These are phyloP conservation scores for Hippocampus mohnikei DNA, from an alignment of 2,113 vertebrate species.

Conservation along the genomic window DNA sequence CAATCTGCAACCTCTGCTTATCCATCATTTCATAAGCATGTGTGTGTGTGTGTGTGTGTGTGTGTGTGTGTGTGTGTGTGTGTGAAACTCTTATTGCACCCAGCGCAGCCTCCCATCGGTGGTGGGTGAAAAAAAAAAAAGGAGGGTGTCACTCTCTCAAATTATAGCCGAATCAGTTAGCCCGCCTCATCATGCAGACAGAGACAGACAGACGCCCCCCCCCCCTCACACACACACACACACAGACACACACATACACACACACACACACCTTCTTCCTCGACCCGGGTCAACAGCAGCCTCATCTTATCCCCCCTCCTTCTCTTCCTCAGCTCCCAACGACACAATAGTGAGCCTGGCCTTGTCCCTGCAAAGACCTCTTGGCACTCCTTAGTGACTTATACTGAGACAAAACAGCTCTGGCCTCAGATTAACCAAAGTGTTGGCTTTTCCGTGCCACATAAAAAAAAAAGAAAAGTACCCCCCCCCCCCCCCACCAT, in stretches of 20 bases:
- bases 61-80: conserved; percentile 23
- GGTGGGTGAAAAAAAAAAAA: conserved; percentile 34
- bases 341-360: conserved; percentile 41
- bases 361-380: conserved; percentile 72
- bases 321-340: conserved; percentile 5
- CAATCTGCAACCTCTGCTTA: conserved; percentile 64
- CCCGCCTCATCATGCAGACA: conserved; percentile 34
- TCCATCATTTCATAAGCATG: conserved; percentile 59
- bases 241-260: too few relatives aligned
- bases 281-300: conserved; percentile 43
- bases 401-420: conserved; percentile 72
- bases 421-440: conserved; percentile 49
- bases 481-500: conserved; percentile 22
- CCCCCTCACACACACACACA: neutral
- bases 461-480: neutral
- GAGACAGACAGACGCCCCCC: conserved; percentile 38
- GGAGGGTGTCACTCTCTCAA: conserved; percentile 52
- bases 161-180: conserved; percentile 75
- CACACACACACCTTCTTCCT: too few relatives aligned
- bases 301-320: conserved; percentile 35
- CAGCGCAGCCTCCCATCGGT: conserved; percentile 62
- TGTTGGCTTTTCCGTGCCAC: conserved; percentile 35
- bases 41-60: too few relatives aligned
- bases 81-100: conserved; percentile 57
- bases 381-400: conserved; percentile 25